phyloP scores from a whole-genome alignment of 2,797 vertebrate species.

The Labroides dimidiatus region DNA sequence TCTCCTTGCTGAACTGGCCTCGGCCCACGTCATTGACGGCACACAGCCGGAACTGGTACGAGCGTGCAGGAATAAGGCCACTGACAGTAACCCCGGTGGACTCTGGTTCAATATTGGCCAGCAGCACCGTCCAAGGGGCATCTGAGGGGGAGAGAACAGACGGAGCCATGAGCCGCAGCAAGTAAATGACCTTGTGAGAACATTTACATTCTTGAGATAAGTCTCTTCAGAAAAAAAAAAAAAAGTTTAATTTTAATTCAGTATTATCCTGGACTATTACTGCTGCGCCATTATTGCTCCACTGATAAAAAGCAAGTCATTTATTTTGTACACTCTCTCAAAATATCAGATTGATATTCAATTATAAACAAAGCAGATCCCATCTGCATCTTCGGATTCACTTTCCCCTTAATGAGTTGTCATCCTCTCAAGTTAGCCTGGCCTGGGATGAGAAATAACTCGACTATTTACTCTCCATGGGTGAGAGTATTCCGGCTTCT shows the following conservation, averaged over 20 bases:
- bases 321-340: slow-evolving; percentile 56
- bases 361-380: slow-evolving; percentile 68
- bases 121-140: slow-evolving; percentile 92
- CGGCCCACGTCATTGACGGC: slow-evolving; percentile 96
- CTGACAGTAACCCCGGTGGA: slow-evolving; percentile 85
- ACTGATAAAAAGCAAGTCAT: slow-evolving; percentile 63
- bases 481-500: slow-evolving; percentile 47
- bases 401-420: slow-evolving; percentile 74
- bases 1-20: slow-evolving; percentile 98
- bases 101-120: slow-evolving; percentile 93
- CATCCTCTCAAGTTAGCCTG: slow-evolving; percentile 57
- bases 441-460: slow-evolving; percentile 53
- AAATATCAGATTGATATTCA: slow-evolving; percentile 75
- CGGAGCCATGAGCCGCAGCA: slow-evolving; percentile 23
- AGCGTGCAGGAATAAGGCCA: slow-evolving; percentile 93
- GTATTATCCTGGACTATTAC: slow-evolving; percentile 42
- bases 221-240: slow-evolving; percentile 7
- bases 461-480: slow-evolving; percentile 47
- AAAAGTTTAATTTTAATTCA: slow-evolving; percentile 43
- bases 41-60: slow-evolving; percentile 97
- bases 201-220: slow-evolving; percentile 18
- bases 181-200: slow-evolving; percentile 32
- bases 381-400: slow-evolving; percentile 70
- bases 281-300: background rate
- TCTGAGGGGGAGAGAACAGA: slow-evolving; percentile 76